Conservation (phyloP, 2,797 vertebrate species). For the Simalia tracyae region DNA sequence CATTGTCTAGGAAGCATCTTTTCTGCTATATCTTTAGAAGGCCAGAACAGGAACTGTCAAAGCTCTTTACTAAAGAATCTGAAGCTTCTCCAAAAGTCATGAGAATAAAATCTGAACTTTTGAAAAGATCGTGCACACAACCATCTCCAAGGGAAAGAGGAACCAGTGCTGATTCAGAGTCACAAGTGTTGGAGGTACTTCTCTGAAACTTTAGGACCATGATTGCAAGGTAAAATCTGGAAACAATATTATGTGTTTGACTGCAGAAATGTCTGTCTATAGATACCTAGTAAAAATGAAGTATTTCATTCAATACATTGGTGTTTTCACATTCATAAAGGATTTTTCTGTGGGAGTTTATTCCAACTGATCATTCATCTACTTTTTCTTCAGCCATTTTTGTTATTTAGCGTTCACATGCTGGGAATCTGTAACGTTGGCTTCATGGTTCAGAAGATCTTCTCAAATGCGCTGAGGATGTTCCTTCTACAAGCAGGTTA, state of each 20-base stretch:
- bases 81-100: too few relatives aligned
- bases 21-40: background rate
- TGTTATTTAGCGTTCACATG: background rate
- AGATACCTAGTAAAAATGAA: conserved; percentile 36
- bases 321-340: background rate
- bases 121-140: too few relatives aligned
- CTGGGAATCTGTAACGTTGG: background rate
- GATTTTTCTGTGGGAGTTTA: background rate
- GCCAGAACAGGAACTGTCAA: background rate
- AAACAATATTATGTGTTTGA: background rate
- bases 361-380: background rate
- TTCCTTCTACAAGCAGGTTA: background rate
- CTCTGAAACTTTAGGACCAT: background rate
- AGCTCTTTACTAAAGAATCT: background rate
- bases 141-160: background rate
- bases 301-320: conserved; percentile 21
- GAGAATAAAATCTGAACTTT: too few relatives aligned
- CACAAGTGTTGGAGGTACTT: background rate
- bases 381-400: background rate
- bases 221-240: background rate
- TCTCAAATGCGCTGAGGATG: background rate
- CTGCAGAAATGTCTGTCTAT: background rate
- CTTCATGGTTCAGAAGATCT: background rate
- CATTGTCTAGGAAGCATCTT: background rate
- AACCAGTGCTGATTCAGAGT: background rate